Evolutionary conservation across 2,797 vertebrate species (phyloP).

Genomic region (Salarias fasciatus): DNA sequence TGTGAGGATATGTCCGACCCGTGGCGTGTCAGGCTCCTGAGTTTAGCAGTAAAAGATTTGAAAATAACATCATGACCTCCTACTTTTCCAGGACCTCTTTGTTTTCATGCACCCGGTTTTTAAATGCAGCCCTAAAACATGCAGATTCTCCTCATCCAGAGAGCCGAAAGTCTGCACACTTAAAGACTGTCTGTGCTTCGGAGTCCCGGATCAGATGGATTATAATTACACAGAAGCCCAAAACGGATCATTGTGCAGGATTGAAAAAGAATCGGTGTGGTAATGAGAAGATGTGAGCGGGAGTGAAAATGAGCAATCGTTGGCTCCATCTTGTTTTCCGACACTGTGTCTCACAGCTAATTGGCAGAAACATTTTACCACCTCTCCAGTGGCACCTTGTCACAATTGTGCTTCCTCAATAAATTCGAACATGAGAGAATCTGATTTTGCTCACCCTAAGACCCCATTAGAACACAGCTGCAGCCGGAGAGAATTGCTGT

Average conservation of each 20-base stretch:
- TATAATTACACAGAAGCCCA: conserved; percentile 3
- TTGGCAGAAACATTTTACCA: background rate
- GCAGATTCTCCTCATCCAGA: no score
- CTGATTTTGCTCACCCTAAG: background rate
- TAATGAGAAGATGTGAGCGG: conserved; percentile 12
- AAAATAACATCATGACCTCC: no score
- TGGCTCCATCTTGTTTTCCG: background rate
- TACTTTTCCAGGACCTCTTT: no score
- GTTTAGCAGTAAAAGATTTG: no score
- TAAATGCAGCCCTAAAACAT: no score
- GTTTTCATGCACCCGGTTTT: no score
- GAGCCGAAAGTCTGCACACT: background rate
- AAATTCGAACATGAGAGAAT: background rate
- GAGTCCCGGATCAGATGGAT: background rate
- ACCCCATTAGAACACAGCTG: conserved; percentile 1
- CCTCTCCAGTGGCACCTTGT: background rate
- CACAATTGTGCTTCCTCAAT: background rate
- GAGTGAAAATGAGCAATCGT: background rate
- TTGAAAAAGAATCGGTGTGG: background rate
- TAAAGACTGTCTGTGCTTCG: background rate
- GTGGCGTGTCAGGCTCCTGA: no score
- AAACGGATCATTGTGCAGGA: conserved; percentile 5
- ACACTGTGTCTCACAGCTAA: background rate
- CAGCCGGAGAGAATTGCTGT: background rate
- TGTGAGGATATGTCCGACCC: no score